A percentile compares a stretch with the other conserved stretches of the same genome.
phyloP scores from a whole-genome alignment of 2,888 invertebrate species.

The Leptinotarsa tumamoca region DNA sequence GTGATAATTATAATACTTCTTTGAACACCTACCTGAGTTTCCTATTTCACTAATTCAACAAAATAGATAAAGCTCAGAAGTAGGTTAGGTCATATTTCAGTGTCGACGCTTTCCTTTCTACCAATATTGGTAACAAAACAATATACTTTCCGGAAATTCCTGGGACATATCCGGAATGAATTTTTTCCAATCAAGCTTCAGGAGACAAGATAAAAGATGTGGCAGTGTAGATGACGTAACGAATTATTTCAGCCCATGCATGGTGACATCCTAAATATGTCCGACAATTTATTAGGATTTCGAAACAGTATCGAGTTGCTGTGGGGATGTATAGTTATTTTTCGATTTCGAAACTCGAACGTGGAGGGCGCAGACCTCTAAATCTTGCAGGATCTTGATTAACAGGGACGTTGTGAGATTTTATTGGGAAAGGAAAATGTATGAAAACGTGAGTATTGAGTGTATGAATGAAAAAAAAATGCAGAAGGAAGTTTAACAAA shows the following conservation, averaged over 20 bases:
- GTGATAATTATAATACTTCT: no score
- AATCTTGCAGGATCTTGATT: conserved; percentile 1
- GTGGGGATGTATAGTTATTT: conserved; percentile 22
- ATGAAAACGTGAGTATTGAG: background rate
- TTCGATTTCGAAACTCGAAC: conserved; percentile 7
- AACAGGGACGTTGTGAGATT: background rate
- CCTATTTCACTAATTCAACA: no score
- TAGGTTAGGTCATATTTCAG: no score
- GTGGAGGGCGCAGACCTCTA: background rate
- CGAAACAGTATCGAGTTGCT: conserved; percentile 25
- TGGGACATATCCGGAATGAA: background rate
- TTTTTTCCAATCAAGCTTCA: background rate
- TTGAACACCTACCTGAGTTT: no score
- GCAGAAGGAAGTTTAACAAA: no score
- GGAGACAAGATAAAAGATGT: conserved; percentile 29
- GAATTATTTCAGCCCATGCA: conserved; percentile 35
- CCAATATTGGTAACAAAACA: background rate
- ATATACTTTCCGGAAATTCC: conserved; percentile 3
- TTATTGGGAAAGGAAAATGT: background rate
- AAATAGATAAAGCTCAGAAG: no score
- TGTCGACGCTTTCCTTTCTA: no score
- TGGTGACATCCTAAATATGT: conserved; percentile 38
- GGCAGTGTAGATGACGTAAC: conserved; percentile 36
- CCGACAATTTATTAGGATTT: conserved; percentile 37
- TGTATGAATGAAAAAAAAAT: no score